Evolutionary conservation across 1,140 invertebrate species (phyloP).

Genomic region (Lysiphlebus fabarum): DNA sequence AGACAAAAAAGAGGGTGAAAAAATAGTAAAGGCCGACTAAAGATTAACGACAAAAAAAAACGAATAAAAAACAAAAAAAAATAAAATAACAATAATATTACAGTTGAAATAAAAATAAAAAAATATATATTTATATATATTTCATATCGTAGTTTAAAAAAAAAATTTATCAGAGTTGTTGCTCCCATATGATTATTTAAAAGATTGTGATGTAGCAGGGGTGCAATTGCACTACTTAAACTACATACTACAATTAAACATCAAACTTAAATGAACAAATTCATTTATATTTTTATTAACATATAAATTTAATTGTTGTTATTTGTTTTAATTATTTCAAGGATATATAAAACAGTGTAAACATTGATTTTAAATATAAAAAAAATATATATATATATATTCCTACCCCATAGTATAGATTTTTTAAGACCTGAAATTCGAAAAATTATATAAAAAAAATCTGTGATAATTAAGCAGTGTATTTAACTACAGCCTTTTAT

Average conservation of each 20-base stretch:
- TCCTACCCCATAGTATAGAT: slow-evolving; percentile 47
- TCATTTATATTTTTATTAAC: slow-evolving; percentile 3
- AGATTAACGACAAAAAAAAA: slow-evolving; percentile 17
- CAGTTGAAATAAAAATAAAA: slow-evolving; percentile 3
- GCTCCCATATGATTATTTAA: slow-evolving; percentile 45
- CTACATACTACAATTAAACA: slow-evolving; percentile 33
- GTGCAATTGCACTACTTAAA: slow-evolving; percentile 45
- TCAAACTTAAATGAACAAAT: slow-evolving; percentile 23
- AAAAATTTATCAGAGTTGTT: slow-evolving; percentile 39
- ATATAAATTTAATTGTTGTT: not conserved
- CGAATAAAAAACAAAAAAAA: slow-evolving; percentile 8
- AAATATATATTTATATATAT: slow-evolving; percentile 3
- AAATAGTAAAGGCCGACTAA: slow-evolving; percentile 7
- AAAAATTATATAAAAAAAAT: slow-evolving; percentile 43
- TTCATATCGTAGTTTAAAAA: slow-evolving; percentile 1
- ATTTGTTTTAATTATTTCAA: slow-evolving; percentile 4
- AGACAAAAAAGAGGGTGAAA: slow-evolving; percentile 10
- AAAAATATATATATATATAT: slow-evolving; percentile 19
- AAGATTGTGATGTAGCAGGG: slow-evolving; percentile 34
- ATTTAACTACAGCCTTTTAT: slow-evolving; percentile 18
- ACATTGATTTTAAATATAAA: slow-evolving; percentile 17
- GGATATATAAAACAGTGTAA: slow-evolving; percentile 16
- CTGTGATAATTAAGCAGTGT: slow-evolving; percentile 35
- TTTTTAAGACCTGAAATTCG: slow-evolving; percentile 49
- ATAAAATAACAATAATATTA: not conserved